Conservation (phyloP, 2,888 invertebrate genomes). For the Chalcis sispes region DNA sequence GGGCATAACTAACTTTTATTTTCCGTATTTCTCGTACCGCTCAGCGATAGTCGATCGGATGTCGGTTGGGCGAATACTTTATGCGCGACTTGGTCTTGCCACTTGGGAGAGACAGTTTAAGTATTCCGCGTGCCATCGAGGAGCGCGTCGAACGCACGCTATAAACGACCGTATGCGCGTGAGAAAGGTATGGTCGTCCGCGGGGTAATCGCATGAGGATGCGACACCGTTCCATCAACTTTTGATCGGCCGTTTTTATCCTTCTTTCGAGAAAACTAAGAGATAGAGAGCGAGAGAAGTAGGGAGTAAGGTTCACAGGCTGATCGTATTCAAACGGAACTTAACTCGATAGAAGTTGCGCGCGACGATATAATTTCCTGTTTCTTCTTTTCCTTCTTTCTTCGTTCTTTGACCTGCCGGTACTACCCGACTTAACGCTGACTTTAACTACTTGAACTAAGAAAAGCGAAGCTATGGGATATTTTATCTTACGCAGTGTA, state of each 20-base stretch:
- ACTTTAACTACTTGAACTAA: constrained; percentile 41
- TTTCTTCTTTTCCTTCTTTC: background rate
- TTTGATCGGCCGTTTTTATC: constrained; percentile 67
- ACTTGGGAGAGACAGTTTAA: constrained; percentile 62
- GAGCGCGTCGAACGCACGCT: constrained; percentile 60
- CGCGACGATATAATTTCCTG: background rate
- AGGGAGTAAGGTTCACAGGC: too few species aligned
- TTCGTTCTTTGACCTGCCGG: constrained; percentile 5
- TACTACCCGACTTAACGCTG: constrained; percentile 4
- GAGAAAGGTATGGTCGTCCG: background rate
- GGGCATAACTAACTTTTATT: constrained; percentile 24
- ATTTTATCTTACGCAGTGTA: too few species aligned
- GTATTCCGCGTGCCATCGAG: constrained; percentile 67
- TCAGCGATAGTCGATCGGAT: constrained; percentile 1
- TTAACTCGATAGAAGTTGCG: constrained; percentile 74
- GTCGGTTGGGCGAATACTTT: constrained; percentile 67
- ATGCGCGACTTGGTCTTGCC: constrained; percentile 63
- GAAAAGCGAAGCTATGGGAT: too few species aligned
- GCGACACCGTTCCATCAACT: constrained; percentile 67
- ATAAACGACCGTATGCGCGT: background rate
- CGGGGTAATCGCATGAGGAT: constrained; percentile 71
- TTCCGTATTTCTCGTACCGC: constrained; percentile 53
- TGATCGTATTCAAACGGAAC: constrained; percentile 73
- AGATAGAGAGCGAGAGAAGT: too few species aligned
- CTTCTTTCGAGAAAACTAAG: constrained; percentile 26